Evolutionary conservation across 2,888 invertebrate genomes (phyloP).

Genomic region (Heteromurus nitidus): DNA sequence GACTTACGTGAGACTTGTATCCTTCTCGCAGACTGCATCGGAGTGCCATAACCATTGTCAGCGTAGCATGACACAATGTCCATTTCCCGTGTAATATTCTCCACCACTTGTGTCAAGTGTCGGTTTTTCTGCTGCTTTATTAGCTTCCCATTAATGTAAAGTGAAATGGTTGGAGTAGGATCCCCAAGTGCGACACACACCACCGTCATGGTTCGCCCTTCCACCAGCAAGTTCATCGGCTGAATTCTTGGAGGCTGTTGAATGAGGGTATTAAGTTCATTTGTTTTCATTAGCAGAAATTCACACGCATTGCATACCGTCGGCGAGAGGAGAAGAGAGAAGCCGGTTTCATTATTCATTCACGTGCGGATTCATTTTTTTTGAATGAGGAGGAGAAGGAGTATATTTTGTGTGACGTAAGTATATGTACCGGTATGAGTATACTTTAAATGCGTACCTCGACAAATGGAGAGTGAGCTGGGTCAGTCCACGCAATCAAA

Average conservation of each 20-base stretch:
- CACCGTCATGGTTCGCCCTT: slow-evolving; percentile 90
- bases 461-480: slow-evolving; percentile 89
- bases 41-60: slow-evolving; percentile 90
- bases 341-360: slow-evolving; percentile 47
- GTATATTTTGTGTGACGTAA: no score
- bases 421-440: no score
- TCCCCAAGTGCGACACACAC: slow-evolving; percentile 80
- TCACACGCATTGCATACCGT: neutral
- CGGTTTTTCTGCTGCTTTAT: slow-evolving; percentile 88
- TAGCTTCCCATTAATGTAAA: slow-evolving; percentile 86
- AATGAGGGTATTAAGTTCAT: slow-evolving; percentile 45
- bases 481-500: slow-evolving; percentile 90
- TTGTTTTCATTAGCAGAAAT: slow-evolving; percentile 50
- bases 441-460: slow-evolving; percentile 80
- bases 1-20: slow-evolving; percentile 88
- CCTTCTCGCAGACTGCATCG: slow-evolving; percentile 88
- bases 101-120: slow-evolving; percentile 90
- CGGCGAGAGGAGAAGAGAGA: neutral
- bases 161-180: slow-evolving; percentile 88
- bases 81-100: slow-evolving; percentile 90
- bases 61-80: slow-evolving; percentile 91
- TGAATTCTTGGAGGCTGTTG: slow-evolving; percentile 87
- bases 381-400: neutral
- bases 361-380: slow-evolving; percentile 8
- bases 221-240: slow-evolving; percentile 87